Conservation (phyloP, 2,888 invertebrate species). For the Hypomecis punctinalis region DNA sequence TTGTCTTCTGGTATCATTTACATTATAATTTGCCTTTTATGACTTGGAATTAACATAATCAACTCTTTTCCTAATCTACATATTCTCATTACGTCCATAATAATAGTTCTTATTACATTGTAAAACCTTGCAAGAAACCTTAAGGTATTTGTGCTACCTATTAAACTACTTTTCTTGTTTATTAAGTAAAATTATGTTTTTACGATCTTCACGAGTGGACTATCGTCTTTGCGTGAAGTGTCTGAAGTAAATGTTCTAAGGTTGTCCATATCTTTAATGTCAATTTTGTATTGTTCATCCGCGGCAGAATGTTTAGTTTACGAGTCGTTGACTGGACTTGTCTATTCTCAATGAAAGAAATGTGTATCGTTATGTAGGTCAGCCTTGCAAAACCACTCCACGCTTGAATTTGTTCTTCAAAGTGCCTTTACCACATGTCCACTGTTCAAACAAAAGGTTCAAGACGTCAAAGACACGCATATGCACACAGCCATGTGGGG, state of each 20-base stretch:
- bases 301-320: conserved; percentile 16
- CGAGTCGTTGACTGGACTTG: conserved; percentile 27
- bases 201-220: neutral
- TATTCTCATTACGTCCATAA: conserved; percentile 24
- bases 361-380: conserved; percentile 37
- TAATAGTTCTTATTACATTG: conserved; percentile 7
- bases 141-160: conserved; percentile 3
- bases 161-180: conserved; percentile 1
- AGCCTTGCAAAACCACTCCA: conserved; percentile 58
- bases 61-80: conserved; percentile 25
- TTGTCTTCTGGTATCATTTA: conserved; percentile 40
- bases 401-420: conserved; percentile 53
- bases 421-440: conserved; percentile 40
- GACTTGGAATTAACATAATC: conserved; percentile 19
- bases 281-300: conserved; percentile 18
- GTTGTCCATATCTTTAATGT: conserved; percentile 14
- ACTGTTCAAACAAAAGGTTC: conserved; percentile 58
- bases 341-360: conserved; percentile 38
- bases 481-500: conserved; percentile 36
- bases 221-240: neutral
- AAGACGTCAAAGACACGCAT: conserved; percentile 52
- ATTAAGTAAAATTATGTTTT: conserved; percentile 1
- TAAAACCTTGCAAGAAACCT: conserved; percentile 23
- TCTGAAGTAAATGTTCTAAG: neutral
- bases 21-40: conserved; percentile 22